phyloP scores from a whole-genome alignment of 2,888 invertebrate genomes.

The Priocnemis perturbator region DNA sequence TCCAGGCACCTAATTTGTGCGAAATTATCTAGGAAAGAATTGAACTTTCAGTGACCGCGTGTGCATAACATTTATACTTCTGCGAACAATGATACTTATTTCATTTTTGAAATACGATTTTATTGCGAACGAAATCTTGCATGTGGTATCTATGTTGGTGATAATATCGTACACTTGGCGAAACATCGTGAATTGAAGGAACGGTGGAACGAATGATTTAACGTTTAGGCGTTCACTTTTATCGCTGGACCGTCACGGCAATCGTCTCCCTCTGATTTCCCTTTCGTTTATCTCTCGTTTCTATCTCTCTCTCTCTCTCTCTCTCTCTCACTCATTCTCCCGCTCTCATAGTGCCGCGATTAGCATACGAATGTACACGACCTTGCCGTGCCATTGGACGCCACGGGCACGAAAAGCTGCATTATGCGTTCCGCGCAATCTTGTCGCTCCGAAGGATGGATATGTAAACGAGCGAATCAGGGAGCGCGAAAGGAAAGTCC shows the following conservation, averaged over 20 bases:
- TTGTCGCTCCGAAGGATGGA: slow-evolving; percentile 19
- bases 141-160: too few relatives aligned
- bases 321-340: slow-evolving; percentile 41
- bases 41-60: too few relatives aligned
- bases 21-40: too few relatives aligned
- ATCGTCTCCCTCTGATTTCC: too few relatives aligned
- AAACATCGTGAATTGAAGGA: too few relatives aligned
- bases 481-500: neutral
- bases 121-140: too few relatives aligned
- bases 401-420: slow-evolving; percentile 35
- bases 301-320: slow-evolving; percentile 31
- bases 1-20: too few relatives aligned
- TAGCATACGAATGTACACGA: slow-evolving; percentile 67
- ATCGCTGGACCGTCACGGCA: slow-evolving; percentile 48
- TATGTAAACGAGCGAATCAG: slow-evolving; percentile 20
- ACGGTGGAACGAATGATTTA: too few relatives aligned
- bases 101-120: too few relatives aligned
- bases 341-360: slow-evolving; percentile 46
- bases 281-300: slow-evolving; percentile 43
- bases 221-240: slow-evolving; percentile 49
- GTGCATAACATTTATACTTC: too few relatives aligned
- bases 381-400: slow-evolving; percentile 57
- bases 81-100: too few relatives aligned
- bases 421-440: slow-evolving; percentile 23
- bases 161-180: too few relatives aligned